phyloP scores from a whole-genome alignment of 2,113 vertebrate species.

The Rhegmatorhina hoffmannsi region DNA sequence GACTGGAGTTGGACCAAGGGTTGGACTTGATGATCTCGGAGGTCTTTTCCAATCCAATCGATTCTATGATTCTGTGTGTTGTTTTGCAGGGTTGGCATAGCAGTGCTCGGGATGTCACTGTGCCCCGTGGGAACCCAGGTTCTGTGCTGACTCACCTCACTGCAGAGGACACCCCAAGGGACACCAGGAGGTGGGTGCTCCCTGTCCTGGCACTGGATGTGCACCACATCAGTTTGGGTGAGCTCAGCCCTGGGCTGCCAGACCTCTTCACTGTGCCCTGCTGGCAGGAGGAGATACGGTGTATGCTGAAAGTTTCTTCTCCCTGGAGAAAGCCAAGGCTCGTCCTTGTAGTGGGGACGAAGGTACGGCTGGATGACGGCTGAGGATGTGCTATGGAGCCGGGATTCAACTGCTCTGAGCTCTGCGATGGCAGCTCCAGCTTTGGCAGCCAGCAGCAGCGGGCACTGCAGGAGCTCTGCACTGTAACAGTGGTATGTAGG shows the following conservation, averaged over 20 bases:
- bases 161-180: neutral
- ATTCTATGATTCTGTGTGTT: neutral
- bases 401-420: conserved; percentile 88
- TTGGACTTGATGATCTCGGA: too few species aligned
- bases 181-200: neutral
- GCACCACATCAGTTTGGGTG: neutral
- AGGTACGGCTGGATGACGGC: conserved; percentile 16
- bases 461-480: conserved; percentile 84
- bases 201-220: neutral
- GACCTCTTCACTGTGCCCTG: neutral
- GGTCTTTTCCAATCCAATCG: too few species aligned
- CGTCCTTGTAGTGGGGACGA: neutral
- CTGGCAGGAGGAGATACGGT: accelerated
- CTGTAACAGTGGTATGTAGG: conserved; percentile 77
- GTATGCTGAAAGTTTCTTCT: neutral
- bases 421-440: conserved; percentile 78
- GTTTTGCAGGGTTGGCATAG: neutral
- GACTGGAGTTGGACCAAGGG: too few species aligned
- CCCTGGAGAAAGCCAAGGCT: neutral
- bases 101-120: neutral
- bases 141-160: accelerated
- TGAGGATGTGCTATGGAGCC: conserved; percentile 82
- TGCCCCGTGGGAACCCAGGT: accelerated
- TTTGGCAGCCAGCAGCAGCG: conserved; percentile 68
- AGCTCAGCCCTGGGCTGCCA: neutral